Percentiles rank a stretch among this genome's conserved stretches.
These are phyloP conservation scores for Megaptera novaeangliae DNA, from an alignment of 2,113 vertebrate genomes.

Conservation along the genomic window DNA sequence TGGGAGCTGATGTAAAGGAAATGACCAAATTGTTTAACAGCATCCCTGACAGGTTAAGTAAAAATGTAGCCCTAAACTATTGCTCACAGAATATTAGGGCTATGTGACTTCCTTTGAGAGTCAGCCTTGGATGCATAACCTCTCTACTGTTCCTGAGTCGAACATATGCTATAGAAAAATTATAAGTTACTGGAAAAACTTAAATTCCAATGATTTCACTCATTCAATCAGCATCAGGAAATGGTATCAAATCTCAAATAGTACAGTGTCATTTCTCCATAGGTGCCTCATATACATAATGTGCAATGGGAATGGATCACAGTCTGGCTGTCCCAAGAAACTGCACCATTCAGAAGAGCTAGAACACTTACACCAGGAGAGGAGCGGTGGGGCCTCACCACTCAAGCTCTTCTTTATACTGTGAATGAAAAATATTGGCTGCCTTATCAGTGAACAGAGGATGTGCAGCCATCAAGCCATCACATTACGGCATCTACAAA, in stretches of 20 bases:
- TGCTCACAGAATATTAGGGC: background rate
- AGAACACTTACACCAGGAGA: background rate
- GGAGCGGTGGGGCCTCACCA: background rate
- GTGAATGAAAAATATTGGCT: background rate
- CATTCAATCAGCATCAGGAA: background rate
- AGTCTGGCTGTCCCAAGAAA: background rate
- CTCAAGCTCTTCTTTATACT: background rate
- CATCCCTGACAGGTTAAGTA: background rate
- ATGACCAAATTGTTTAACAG: slow-evolving; percentile 10
- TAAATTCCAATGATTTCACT: background rate
- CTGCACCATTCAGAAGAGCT: background rate
- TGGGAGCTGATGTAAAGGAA: background rate
- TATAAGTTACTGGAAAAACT: background rate
- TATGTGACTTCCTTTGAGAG: background rate
- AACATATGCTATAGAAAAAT: background rate
- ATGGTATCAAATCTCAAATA: background rate
- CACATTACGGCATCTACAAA: background rate
- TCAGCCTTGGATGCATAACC: background rate
- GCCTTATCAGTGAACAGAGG: background rate
- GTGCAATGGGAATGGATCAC: background rate
- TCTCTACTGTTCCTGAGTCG: background rate
- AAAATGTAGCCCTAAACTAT: background rate
- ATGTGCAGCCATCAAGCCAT: background rate
- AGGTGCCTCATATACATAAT: background rate
- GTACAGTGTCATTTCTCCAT: background rate